Evolutionary conservation across 2,797 vertebrate species (phyloP).

Genomic region (Rhinoraja longicauda): DNA sequence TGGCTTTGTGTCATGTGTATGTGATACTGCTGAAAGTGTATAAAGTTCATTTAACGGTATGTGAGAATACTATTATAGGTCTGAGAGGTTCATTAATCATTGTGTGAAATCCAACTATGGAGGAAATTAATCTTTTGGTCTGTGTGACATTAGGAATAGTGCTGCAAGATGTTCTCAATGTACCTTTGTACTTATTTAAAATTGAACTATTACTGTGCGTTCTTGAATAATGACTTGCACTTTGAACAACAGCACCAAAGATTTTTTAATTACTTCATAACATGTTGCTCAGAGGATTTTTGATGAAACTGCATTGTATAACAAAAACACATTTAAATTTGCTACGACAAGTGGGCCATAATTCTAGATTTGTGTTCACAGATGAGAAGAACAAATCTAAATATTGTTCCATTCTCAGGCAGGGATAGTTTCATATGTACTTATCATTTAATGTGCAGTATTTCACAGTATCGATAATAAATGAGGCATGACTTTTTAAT

Average conservation of each 20-base stretch:
- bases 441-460: background rate
- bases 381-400: background rate
- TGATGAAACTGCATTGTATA: background rate
- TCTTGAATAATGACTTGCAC: background rate
- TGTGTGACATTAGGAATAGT: background rate
- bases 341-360: background rate
- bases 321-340: background rate
- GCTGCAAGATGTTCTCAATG: background rate
- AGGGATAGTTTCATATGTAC: background rate
- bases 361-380: background rate
- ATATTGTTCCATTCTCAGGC: background rate
- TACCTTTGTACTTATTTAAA: background rate
- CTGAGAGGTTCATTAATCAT: background rate
- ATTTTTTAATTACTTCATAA: background rate
- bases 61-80: background rate
- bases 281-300: background rate
- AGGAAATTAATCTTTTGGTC: background rate
- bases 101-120: background rate
- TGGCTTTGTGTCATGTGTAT: no score
- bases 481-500: background rate
- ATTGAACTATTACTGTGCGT: background rate
- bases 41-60: background rate
- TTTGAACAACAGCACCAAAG: background rate
- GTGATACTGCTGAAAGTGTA: background rate
- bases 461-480: constrained; percentile 8